Evolutionary conservation across 2,888 invertebrate genomes (phyloP).

Genomic region (Clunio marinus): DNA sequence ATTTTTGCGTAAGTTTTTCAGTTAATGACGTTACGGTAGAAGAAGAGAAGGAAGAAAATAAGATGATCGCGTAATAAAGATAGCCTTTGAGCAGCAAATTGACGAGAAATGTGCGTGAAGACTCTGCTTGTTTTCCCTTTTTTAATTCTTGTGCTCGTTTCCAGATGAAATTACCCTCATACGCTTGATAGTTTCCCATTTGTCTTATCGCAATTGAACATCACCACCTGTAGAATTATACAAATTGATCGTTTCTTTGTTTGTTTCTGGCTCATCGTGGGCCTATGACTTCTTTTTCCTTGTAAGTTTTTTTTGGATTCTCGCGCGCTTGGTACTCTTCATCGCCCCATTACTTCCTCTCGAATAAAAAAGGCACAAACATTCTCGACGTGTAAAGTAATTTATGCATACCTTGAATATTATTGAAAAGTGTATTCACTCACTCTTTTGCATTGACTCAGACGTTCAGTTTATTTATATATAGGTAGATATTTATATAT

Average conservation of each 20-base stretch:
- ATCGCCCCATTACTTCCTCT: constrained; percentile 16
- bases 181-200: neutral
- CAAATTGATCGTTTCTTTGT: constrained; percentile 39
- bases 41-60: neutral
- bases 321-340: neutral
- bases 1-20: neutral
- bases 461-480: constrained; percentile 18
- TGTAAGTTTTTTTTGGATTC: neutral
- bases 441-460: constrained; percentile 1
- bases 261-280: neutral
- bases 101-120: constrained; percentile 27
- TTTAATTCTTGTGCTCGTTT: neutral
- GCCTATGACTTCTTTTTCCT: constrained; percentile 26
- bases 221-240: constrained; percentile 37
- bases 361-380: neutral
- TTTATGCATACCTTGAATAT: constrained; percentile 29
- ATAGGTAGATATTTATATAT: no score
- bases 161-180: constrained; percentile 18
- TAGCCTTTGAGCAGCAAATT: constrained; percentile 18
- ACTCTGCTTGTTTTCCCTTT: neutral
- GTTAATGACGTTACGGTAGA: neutral
- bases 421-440: constrained; percentile 20
- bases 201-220: constrained; percentile 31
- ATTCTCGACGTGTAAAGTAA: constrained; percentile 14
- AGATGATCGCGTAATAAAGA: neutral